Base-by-base conservation (phyloP, 2,888 invertebrate genomes). In the Clanis bilineata region DNA sequence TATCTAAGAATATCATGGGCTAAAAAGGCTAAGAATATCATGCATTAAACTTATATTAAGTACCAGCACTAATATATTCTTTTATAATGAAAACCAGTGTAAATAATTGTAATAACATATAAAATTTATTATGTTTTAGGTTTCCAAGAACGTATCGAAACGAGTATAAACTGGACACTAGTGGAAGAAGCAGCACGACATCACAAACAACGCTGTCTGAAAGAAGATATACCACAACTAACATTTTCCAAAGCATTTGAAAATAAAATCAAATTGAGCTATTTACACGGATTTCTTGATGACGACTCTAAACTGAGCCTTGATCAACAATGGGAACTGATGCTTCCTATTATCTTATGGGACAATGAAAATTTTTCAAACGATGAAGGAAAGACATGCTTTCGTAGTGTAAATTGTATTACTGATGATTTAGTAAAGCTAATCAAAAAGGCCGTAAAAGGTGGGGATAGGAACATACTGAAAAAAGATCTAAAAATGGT, bases 341-440 rank as follows among this genome's bases (percentile, higher is more conserved):
- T 84, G 2, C 63, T 89, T 18, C 85, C 90, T 0, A 75, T 82
- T 23, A 76, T 71, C 2, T 56, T 88, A 18, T 92, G 90, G 89
- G 92, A 92, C 66, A 82, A 75, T 39, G 85, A 87, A 15, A 86
- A 77, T 60, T 85, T 86, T 65, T 72, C 80, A 0, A 88, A 73
- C 15, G 79, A 85, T 15, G 88, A 88, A 75, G 77, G 69, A n/a
- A 83, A 84, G 69, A 77, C 80, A 55, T 88, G 89, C 63, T 91
- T 87, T 47, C 64, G 70, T 7, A 82, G 66, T 62, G 68, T 67
- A 1, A 90, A 91, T 61, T 81, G 74, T 43, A 71, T 90, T 6
- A 88, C 86, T 2, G 85, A 90, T 51, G 66, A 85, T 64, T 66
- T 92, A 64, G 60, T 80, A 0, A 71, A 73, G 12, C 61, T 90